Evolutionary conservation across 2,113 vertebrate species (phyloP).

Genomic region (Benitochromis conjunctus): DNA sequence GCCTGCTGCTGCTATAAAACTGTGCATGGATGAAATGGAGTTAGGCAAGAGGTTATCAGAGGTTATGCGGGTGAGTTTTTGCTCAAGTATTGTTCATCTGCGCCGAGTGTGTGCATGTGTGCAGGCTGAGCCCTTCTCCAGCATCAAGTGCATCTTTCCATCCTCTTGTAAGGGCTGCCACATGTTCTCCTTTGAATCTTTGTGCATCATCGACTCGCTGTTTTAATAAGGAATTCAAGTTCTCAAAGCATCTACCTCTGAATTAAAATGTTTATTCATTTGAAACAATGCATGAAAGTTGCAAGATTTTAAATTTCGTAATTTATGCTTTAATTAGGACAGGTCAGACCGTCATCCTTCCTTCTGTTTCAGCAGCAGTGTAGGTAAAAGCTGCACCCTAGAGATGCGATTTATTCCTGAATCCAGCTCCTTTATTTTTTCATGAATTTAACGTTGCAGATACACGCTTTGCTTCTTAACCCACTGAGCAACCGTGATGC

Average conservation of each 20-base stretch:
- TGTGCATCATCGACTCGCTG: background rate
- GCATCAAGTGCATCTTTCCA: background rate
- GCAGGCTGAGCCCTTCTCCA: background rate
- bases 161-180: background rate
- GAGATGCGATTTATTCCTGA: constrained; percentile 12
- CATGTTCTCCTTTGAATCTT: background rate
- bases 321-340: background rate
- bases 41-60: background rate
- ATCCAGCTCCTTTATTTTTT: constrained; percentile 31
- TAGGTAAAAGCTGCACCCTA: background rate
- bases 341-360: background rate
- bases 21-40: constrained; percentile 7
- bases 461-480: constrained; percentile 41
- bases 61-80: background rate
- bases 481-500: background rate
- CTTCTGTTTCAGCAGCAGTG: background rate
- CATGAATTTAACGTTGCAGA: constrained; percentile 36
- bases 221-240: constrained; percentile 3
- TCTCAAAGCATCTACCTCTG: background rate
- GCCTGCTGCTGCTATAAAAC: background rate
- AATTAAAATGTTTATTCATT: background rate
- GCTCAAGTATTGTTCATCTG: background rate
- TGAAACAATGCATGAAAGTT: background rate
- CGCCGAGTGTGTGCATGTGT: background rate
- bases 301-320: background rate